Percentiles rank a stretch among this genome's conserved stretches.
These are phyloP conservation scores for Helicorthomorpha holstii DNA, from an alignment of 1,140 invertebrate genomes.

Conservation along the genomic window DNA sequence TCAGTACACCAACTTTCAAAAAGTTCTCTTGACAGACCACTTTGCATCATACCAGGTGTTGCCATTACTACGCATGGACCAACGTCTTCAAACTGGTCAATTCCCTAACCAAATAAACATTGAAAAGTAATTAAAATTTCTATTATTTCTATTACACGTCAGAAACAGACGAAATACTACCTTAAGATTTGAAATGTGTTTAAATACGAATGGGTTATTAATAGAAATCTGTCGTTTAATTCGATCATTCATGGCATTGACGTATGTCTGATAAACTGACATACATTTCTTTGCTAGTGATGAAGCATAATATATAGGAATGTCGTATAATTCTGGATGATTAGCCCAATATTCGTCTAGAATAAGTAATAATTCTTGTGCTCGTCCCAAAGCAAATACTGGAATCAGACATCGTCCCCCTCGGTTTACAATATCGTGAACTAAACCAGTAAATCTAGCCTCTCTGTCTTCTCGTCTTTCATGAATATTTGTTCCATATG, in stretches of 20 bases:
- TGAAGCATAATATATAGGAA: constrained; percentile 98
- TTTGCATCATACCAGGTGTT: constrained; percentile 99
- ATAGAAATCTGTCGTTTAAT: constrained; percentile 91
- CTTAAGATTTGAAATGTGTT: constrained; percentile 96
- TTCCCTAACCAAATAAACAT: constrained; percentile 48
- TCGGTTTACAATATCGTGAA: constrained; percentile 88
- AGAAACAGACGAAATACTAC: constrained; percentile 26
- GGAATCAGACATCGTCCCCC: constrained; percentile 96
- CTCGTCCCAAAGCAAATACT: constrained; percentile 93
- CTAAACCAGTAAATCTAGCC: constrained; percentile 78
- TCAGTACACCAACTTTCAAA: constrained; percentile 99
- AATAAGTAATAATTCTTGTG: constrained; percentile 90
- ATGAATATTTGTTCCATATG: constrained; percentile 98
- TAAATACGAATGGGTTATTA: constrained; percentile 98
- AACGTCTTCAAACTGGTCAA: constrained; percentile 98
- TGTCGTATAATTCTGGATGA: constrained; percentile 95
- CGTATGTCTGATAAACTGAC: constrained; percentile 98
- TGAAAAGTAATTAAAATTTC: background rate
- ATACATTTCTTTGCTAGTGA: constrained; percentile 99
- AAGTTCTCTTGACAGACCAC: constrained; percentile 86
- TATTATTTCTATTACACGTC: background rate
- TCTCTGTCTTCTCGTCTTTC: constrained; percentile 95
- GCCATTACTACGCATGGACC: constrained; percentile 99
- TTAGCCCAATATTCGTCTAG: constrained; percentile 97
- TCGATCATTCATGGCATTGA: constrained; percentile 98